Percentiles rank a stretch among this genome's conserved stretches.
phyloP scores from a whole-genome alignment of 1,140 invertebrate species.

The Neodiprion fabricii region DNA sequence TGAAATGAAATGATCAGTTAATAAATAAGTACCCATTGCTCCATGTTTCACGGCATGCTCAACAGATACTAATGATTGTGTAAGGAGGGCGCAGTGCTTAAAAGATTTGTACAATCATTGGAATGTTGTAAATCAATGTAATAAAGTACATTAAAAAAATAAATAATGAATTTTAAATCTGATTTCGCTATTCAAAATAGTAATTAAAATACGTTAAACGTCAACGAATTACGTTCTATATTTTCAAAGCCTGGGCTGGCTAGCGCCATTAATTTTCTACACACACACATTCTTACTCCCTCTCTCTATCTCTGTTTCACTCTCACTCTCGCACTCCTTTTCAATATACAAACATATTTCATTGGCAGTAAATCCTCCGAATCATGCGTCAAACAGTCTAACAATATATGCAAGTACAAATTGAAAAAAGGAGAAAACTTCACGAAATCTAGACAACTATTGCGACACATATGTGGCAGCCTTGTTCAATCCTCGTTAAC shows the following conservation, averaged over 20 bases:
- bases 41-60: too few species aligned
- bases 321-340: background rate
- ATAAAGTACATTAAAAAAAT: background rate
- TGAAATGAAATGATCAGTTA: background rate
- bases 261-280: constrained; percentile 2
- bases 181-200: background rate
- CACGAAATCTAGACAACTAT: background rate
- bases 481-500: background rate
- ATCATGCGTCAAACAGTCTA: constrained; percentile 35
- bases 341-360: constrained; percentile 12
- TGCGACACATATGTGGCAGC: background rate
- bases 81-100: too few species aligned
- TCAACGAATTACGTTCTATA: background rate
- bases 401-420: constrained; percentile 22
- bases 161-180: background rate
- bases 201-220: background rate
- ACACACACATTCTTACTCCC: background rate
- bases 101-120: background rate
- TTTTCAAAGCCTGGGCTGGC: background rate
- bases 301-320: background rate
- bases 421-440: constrained; percentile 16
- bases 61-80: too few species aligned
- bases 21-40: background rate
- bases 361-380: constrained; percentile 39
- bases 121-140: background rate